Evolutionary conservation across 1,140 invertebrate genomes (phyloP), one percentile per base, ranked within the genome.

Genomic region (Drosophila seguyi): DNA sequence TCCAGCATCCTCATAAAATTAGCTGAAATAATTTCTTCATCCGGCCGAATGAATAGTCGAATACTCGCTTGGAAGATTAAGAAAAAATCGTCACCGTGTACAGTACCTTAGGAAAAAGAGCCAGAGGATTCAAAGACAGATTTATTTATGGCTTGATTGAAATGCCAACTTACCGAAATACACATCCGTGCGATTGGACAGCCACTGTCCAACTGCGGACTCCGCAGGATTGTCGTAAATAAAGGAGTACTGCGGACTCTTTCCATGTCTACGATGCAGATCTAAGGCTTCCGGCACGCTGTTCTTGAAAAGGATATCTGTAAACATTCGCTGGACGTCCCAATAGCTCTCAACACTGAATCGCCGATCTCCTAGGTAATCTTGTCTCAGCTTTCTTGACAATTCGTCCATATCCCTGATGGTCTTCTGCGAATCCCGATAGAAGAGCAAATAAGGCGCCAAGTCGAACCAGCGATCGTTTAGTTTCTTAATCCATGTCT

Each of bases 261-360:
- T 52, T 10, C 63, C 58, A 29, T 65, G 8, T 48, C 44, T 29
- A 0, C 80, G 58, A 31, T 88, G 79, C 8, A 86, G 55, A 34
- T 77, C 59, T 14, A 86, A 5, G 3, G 56, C 11, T 36, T 56
- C 20, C 42, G 75, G 48, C 6, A 79, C 62, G 7, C 80, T 71
- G 60, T 83, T 77, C 41, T 74, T 82, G 13, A 88, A 88, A 4
- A 88, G 44, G 6, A 77, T 25, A 55, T 88, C 84, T 3, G 84
- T 86, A 10, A 87, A 88, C 62, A 88, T 73, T 0, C 65, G 34
- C 50, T 80, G 79, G 34, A 83, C 6, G 11, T 69, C 48, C 50
- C 31, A 63, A 75, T 91, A 86, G 20, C 47, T 90, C 22, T 87
- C 77, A 13, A 52, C 36, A 3, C 48, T 78, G 5, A 88, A 83